Base-by-base conservation (phyloP, 2,888 invertebrate species). In the Idaea straminata region DNA sequence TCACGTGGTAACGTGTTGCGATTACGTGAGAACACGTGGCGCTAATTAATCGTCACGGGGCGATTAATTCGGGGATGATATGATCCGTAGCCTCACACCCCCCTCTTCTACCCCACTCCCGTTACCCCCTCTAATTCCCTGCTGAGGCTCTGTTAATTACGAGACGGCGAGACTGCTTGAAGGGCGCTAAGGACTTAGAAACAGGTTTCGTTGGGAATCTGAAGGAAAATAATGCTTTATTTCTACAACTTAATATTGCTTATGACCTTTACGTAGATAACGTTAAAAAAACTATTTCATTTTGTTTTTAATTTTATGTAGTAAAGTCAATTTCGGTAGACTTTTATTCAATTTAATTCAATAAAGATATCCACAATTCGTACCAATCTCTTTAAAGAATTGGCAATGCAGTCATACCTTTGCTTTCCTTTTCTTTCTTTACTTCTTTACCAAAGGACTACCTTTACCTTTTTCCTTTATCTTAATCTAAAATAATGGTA, bases 61-160 rank as follows among this genome's bases (percentile, higher is more conserved):
- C 89, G 84, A 91, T 92, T 91, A 91, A 89, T 90, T 90, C 87
- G 78, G 86, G 87, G 86, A 87, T 89, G 88, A 90, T 89, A 91
- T 91, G 89, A 91, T 88, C 87, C 87, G 83, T 78, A 79, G 74
- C 47, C 47, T 47, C 25, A 25, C 25, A 25, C 78, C 79, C 61
- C 74, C 81, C 76, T 73, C 64, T 58, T 61, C 68, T 34, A 61
- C 66, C 61, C 62, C 63, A 61, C 61, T 59, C 58, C 13, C 60
- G 36, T 66, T 66, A 69, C 63, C 77, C 72, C 73, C 72, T 75
- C 71, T 71, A 69, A 72, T 74, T 74, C 74, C 74, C 72, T 65
- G 65, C 71, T 69, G 65, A 73, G 75, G 77, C 74, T 69, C 36
- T 77, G 81, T 82, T 89, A 88, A 89, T 91, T 88, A 86, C 83